These are phyloP conservation scores for Arrhopalites spinosus DNA, from an alignment of 2,888 invertebrate genomes.

Conservation along the genomic window DNA sequence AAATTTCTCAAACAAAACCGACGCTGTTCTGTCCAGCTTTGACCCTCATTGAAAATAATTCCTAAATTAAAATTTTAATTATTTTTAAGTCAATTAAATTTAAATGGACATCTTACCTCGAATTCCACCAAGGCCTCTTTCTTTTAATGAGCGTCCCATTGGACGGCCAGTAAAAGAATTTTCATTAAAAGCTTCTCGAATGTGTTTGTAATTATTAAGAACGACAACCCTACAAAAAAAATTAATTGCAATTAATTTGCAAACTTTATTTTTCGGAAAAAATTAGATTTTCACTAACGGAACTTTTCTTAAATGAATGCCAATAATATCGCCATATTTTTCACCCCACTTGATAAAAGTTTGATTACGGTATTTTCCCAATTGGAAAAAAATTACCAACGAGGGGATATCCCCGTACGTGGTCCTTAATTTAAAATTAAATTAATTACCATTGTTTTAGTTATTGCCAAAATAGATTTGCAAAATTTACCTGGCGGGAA, in stretches of 20 bases:
- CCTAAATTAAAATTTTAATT: slow-evolving; percentile 30
- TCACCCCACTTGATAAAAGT: background rate
- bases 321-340: background rate
- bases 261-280: background rate
- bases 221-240: slow-evolving; percentile 24
- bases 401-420: background rate
- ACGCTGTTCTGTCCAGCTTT: slow-evolving; percentile 49
- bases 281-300: background rate
- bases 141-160: slow-evolving; percentile 12
- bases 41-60: slow-evolving; percentile 48
- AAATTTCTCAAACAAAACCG: slow-evolving; percentile 45
- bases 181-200: slow-evolving; percentile 42
- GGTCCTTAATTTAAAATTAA: background rate
- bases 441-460: no score
- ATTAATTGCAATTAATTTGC: background rate
- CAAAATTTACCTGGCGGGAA: no score
- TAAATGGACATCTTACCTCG: slow-evolving; percentile 28
- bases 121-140: slow-evolving; percentile 22
- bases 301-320: background rate
- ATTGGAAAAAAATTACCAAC: background rate
- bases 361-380: background rate
- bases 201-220: slow-evolving; percentile 40
- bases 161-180: slow-evolving; percentile 37
- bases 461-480: no score
- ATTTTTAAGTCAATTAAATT: background rate